phyloP scores from a whole-genome alignment of 2,797 vertebrate species.

The Centroberyx gerrardi region DNA sequence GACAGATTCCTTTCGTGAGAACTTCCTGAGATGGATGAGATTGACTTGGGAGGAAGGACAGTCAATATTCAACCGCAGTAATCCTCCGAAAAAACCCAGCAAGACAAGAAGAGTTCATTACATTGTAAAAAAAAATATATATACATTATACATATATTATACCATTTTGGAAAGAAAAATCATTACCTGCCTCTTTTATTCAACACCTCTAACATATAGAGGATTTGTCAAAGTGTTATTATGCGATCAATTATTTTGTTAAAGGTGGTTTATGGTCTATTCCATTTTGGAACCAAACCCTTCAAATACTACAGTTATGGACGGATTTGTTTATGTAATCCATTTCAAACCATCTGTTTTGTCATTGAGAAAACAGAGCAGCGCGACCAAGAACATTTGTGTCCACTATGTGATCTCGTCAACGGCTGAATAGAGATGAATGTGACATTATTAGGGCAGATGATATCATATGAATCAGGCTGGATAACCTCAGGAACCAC shows the following conservation, averaged over 20 bases:
- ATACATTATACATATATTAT: background rate
- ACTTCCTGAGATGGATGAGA: conserved; percentile 69
- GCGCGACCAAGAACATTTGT: conserved; percentile 3
- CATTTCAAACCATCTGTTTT: too few relatives aligned
- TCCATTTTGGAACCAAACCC: too few relatives aligned
- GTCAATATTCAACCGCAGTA: conserved; percentile 65
- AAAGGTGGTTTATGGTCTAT: too few relatives aligned
- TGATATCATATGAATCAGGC: conserved; percentile 18
- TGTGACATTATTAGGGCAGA: conserved; percentile 47
- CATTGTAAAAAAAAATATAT: too few relatives aligned
- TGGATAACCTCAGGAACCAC: conserved; percentile 2
- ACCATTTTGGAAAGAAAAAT: conserved; percentile 18
- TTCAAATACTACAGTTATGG: background rate
- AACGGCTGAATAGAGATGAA: conserved; percentile 34
- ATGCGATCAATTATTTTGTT: too few relatives aligned
- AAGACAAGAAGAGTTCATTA: conserved; percentile 10
- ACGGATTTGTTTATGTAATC: background rate
- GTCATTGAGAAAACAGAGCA: conserved; percentile 21
- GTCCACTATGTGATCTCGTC: conserved; percentile 20
- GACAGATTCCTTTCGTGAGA: conserved; percentile 66
- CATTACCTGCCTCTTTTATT: conserved; percentile 15
- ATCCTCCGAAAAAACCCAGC: conserved; percentile 35
- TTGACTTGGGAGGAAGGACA: conserved; percentile 51
- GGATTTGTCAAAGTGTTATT: too few relatives aligned
- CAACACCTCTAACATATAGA: background rate